Conservation (phyloP, 2,113 vertebrate species). For the Cinclus cinclus region DNA sequence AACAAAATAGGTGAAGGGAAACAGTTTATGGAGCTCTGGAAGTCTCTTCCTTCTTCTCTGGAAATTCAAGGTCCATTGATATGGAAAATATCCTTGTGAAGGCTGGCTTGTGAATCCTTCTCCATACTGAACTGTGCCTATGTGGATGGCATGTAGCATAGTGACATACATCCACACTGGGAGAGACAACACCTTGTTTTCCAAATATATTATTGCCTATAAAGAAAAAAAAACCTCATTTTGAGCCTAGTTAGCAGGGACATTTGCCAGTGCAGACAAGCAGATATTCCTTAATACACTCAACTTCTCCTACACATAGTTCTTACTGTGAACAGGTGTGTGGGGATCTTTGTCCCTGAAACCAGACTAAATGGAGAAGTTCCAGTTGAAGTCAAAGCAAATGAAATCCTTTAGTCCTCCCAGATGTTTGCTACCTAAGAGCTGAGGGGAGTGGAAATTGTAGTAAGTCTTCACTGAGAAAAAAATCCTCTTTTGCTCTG, state of each 20-base stretch:
- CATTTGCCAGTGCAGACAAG: neutral
- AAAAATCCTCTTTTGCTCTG: neutral
- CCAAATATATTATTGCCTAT: neutral
- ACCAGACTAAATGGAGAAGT: neutral
- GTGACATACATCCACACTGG: neutral
- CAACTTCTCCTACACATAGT: neutral
- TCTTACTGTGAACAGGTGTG: neutral
- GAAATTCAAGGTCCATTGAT: neutral
- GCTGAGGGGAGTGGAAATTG: neutral
- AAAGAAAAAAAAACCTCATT: neutral
- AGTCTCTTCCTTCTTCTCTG: neutral
- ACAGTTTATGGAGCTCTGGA: neutral
- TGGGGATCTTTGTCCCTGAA: neutral
- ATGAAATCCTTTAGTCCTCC: neutral
- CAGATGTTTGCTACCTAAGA: neutral
- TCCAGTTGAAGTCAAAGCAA: neutral
- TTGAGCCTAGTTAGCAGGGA: neutral
- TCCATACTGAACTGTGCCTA: neutral
- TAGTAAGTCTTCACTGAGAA: neutral
- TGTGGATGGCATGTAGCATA: neutral
- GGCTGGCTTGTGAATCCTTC: neutral
- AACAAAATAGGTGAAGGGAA: neutral
- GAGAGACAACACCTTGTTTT: neutral
- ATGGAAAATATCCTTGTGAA: neutral
- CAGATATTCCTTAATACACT: neutral